phyloP scores from a whole-genome alignment of 1,140 invertebrate species.

The Rhyzopertha dominica region DNA sequence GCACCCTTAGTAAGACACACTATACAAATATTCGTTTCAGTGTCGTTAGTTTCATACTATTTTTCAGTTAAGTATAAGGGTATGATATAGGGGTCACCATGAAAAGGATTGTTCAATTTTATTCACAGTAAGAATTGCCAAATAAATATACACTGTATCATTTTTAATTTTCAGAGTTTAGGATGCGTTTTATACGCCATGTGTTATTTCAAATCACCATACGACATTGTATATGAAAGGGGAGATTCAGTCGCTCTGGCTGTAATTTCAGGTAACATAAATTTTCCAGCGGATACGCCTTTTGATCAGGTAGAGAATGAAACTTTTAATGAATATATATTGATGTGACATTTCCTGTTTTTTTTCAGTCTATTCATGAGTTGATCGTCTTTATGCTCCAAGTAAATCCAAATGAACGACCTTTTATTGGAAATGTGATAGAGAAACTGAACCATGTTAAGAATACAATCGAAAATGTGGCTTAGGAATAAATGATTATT shows the following conservation, averaged over 20 bases:
- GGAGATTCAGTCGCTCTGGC: constrained; percentile 85
- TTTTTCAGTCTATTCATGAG: constrained; percentile 61
- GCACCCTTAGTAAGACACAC: too few relatives aligned
- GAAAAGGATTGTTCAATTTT: too few relatives aligned
- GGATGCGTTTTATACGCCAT: constrained; percentile 82
- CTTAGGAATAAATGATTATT: too few relatives aligned
- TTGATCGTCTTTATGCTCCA: constrained; percentile 67
- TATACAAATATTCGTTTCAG: too few relatives aligned
- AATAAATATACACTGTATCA: neutral
- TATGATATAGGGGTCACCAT: too few relatives aligned
- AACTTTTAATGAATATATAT: neutral
- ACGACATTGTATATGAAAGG: constrained; percentile 77
- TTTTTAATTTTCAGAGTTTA: constrained; percentile 62
- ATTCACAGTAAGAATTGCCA: too few relatives aligned
- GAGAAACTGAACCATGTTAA: constrained; percentile 49
- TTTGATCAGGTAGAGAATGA: constrained; percentile 61
- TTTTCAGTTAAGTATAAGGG: too few relatives aligned
- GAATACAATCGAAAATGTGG: constrained; percentile 27
- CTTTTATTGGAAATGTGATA: constrained; percentile 65
- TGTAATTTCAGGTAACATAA: constrained; percentile 70
- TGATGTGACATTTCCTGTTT: constrained; percentile 10
- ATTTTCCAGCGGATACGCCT: constrained; percentile 65
- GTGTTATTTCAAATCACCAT: constrained; percentile 82
- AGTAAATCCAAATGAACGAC: constrained; percentile 69
- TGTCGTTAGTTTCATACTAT: too few relatives aligned